Percentiles rank a stretch among this genome's conserved stretches.
Conservation (phyloP, 37 sponge, comb jelly and placozoan species). For the Oscarella lobularis region DNA sequence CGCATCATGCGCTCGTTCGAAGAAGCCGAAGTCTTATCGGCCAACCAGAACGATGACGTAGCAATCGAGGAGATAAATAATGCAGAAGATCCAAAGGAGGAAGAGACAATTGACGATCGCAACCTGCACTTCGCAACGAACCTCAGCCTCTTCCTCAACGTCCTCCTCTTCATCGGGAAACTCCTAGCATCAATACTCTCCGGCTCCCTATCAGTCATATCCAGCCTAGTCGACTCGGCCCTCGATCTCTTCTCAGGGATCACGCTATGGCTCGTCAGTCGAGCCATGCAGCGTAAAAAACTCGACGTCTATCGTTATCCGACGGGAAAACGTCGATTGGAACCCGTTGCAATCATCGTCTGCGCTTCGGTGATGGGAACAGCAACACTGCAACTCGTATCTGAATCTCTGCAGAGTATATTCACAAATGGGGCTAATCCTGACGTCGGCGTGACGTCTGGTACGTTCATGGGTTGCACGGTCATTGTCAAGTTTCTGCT, state of each 20-base stretch:
- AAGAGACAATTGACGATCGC: no score
- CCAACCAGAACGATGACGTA: not conserved
- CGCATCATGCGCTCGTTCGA: not conserved
- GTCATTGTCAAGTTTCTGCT: conserved; percentile 18
- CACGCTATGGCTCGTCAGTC: conserved; percentile 17
- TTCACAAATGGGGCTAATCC: conserved; percentile 5
- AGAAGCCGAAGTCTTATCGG: not conserved
- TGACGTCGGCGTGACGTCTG: conserved; percentile 27
- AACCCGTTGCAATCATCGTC: conserved; percentile 35
- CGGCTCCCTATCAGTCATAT: conserved; percentile 29
- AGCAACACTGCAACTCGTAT: conserved; percentile 35
- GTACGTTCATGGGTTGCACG: conserved; percentile 20
- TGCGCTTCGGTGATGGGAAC: conserved; percentile 48
- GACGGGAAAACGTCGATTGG: conserved; percentile 27
- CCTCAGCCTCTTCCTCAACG: conserved; percentile 24
- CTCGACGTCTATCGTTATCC: conserved; percentile 22
- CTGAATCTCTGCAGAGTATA: conserved; percentile 19
- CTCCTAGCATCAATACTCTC: conserved; percentile 30
- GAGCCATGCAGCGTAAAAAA: conserved; percentile 4
- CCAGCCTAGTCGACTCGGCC: conserved; percentile 36
- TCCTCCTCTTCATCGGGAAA: conserved; percentile 25
- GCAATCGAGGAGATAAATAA: not conserved
- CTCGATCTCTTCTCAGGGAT: conserved; percentile 45
- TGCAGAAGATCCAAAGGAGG: no score
- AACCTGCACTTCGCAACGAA: conserved; percentile 8